Conservation (phyloP, 2,797 vertebrate species). For the Falco peregrinus region DNA sequence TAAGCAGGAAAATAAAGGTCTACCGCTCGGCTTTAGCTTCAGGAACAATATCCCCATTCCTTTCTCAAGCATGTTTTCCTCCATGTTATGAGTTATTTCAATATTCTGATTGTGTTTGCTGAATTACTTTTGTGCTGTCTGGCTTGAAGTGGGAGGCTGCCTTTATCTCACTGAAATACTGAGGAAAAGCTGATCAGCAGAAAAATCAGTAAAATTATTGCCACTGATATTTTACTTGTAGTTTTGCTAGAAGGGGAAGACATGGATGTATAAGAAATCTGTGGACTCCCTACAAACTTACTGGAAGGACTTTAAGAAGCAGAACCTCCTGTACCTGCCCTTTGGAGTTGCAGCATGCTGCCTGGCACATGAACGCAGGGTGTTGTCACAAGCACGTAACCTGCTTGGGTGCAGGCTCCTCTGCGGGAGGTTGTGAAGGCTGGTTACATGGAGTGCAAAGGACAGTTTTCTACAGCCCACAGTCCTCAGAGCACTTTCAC, state of each 20-base stretch:
- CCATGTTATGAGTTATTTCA: background rate
- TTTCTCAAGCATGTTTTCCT: rapidly evolving
- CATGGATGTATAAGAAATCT: too few species aligned
- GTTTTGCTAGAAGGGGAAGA: background rate
- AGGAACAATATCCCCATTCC: background rate
- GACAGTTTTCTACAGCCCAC: too few species aligned
- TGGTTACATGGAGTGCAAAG: too few species aligned
- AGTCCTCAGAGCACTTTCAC: background rate
- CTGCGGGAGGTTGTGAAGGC: too few species aligned
- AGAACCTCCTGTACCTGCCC: background rate
- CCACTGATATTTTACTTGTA: background rate
- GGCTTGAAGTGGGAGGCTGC: background rate
- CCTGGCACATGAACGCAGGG: background rate
- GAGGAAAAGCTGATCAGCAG: background rate
- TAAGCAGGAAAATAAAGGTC: background rate
- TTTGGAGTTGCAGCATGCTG: too few species aligned
- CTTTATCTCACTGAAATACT: background rate
- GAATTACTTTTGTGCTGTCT: background rate
- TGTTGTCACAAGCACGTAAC: background rate
- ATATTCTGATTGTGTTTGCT: background rate
- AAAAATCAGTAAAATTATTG: background rate
- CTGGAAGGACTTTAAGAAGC: background rate
- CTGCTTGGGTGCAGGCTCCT: too few species aligned
- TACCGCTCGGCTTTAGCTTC: too few species aligned
- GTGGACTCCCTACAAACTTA: too few species aligned